Evolutionary conservation across 2,888 invertebrate genomes (phyloP).

Genomic region (Trichacis sp.): DNA sequence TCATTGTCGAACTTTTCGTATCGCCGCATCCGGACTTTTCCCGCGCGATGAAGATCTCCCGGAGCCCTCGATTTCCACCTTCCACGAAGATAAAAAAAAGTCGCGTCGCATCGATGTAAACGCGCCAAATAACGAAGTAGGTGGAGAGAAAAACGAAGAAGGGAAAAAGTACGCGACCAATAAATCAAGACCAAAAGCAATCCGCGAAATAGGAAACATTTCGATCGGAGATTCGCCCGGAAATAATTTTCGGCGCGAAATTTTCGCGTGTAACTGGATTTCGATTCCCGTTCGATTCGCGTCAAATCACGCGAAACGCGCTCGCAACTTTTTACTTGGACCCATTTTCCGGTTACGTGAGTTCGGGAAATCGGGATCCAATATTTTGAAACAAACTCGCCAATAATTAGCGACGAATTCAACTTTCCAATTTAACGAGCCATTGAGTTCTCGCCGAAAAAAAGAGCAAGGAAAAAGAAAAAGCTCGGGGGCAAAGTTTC

Average conservation of each 20-base stretch:
- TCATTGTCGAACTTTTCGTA: constrained; percentile 35
- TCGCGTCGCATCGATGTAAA: background rate
- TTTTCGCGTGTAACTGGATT: background rate
- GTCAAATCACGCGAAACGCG: constrained; percentile 6
- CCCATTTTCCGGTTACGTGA: background rate
- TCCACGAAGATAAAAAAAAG: constrained; percentile 5
- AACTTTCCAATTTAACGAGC: constrained; percentile 10
- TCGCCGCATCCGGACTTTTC: constrained; percentile 30
- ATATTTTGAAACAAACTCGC: background rate
- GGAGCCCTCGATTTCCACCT: constrained; percentile 33
- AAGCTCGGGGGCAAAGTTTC: too few species aligned
- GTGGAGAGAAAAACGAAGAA: constrained; percentile 1
- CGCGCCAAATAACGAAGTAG: constrained; percentile 1
- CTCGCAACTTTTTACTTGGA: background rate
- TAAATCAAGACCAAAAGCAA: too few species aligned
- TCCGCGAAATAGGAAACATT: constrained; percentile 7
- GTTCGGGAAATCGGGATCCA: background rate
- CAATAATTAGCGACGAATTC: background rate
- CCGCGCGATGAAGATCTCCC: constrained; percentile 37
- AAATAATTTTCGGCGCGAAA: constrained; percentile 2
- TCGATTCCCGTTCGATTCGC: constrained; percentile 6
- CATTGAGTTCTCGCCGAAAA: too few species aligned
- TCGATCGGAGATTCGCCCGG: background rate
- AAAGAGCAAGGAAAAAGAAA: too few species aligned
- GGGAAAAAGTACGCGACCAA: too few species aligned